phyloP scores from a whole-genome alignment of 2,797 vertebrate species.

The Epinephelus awoara region DNA sequence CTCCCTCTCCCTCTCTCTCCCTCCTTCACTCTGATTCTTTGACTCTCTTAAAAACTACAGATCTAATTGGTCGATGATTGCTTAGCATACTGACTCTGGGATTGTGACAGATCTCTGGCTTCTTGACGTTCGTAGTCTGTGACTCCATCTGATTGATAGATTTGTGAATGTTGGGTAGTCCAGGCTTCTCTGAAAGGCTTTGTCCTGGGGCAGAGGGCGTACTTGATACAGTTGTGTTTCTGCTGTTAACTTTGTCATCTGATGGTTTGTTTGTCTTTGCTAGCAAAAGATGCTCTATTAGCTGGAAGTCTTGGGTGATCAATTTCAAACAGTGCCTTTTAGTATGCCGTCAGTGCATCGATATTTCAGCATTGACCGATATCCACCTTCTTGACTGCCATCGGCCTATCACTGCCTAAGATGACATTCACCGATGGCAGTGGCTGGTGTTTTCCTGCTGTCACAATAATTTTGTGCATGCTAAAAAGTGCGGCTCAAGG shows the following conservation, averaged over 20 bases:
- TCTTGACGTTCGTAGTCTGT: constrained; percentile 38
- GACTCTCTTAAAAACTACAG: constrained; percentile 71
- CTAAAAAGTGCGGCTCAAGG: too few species aligned
- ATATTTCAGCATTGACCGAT: background rate
- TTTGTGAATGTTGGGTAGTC: constrained; percentile 39
- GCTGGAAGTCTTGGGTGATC: background rate
- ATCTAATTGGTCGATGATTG: constrained; percentile 76
- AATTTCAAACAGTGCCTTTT: constrained; percentile 7
- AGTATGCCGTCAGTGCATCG: background rate
- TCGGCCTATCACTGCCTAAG: too few species aligned
- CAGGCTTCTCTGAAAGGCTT: constrained; percentile 40
- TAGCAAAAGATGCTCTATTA: constrained; percentile 9
- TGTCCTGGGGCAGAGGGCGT: constrained; percentile 7
- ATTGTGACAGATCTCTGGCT: constrained; percentile 71
- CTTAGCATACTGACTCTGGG: constrained; percentile 57
- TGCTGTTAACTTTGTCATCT: constrained; percentile 33
- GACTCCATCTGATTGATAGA: constrained; percentile 47
- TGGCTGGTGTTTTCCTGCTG: too few species aligned
- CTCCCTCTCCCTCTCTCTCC: constrained; percentile 30
- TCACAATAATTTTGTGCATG: too few species aligned
- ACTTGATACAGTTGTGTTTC: constrained; percentile 8
- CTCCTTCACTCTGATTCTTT: constrained; percentile 53
- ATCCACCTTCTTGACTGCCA: too few species aligned
- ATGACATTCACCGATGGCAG: too few species aligned
- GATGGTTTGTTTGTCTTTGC: constrained; percentile 29